Base-by-base conservation (phyloP, 1,140 invertebrate genomes). In the Asbolus verrucosus region DNA sequence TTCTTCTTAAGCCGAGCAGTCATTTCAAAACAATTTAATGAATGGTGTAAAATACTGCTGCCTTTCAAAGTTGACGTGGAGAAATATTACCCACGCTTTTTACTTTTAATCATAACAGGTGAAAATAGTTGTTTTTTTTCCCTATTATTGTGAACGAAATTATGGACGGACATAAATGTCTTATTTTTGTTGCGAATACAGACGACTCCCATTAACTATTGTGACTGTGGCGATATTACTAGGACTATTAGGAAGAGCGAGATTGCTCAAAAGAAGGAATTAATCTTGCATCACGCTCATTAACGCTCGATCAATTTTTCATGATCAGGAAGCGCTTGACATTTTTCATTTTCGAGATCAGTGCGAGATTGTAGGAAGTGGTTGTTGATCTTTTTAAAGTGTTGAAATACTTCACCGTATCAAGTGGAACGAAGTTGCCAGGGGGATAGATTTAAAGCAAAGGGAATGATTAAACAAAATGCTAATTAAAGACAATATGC, bases 401-500 rank as follows among this genome's bases (percentile, higher is more conserved):
- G 24, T 4, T 8, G 24, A 27, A 27, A 27, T 8, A 27, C 24
- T 27, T 8, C 3, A 4, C 24, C 24, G 8, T 27, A 3, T 27
- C 24, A 8, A 8, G 24, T 27, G 24, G 8, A 27, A 27, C 24
- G 24, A 27, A 27, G 24, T 27, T 27, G 24, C 24, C 24, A 27
- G 8, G 24, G 43, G 43, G 19, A 59, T 59, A 59, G 19, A 59
- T 62, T 38, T n/a, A 59, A 18, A 31, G 16, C 15, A 46, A 59
- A 60, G 54, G 61, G 67, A 66, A 79, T 79, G 76, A 79, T 79
- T 72, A 73, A 74, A 77, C 76, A 78, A 78, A 78, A 79, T 78
- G 76, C 75, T 77, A 77, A 79, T 79, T 78, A 77, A 77, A 78
- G 71, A 75, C 76, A 76, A 77, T 75, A 75, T 74, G 73, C 70